Percentiles rank a stretch among this genome's conserved stretches.
Conservation (phyloP, 1,140 invertebrate species). For the Drosophila ficusphila region DNA sequence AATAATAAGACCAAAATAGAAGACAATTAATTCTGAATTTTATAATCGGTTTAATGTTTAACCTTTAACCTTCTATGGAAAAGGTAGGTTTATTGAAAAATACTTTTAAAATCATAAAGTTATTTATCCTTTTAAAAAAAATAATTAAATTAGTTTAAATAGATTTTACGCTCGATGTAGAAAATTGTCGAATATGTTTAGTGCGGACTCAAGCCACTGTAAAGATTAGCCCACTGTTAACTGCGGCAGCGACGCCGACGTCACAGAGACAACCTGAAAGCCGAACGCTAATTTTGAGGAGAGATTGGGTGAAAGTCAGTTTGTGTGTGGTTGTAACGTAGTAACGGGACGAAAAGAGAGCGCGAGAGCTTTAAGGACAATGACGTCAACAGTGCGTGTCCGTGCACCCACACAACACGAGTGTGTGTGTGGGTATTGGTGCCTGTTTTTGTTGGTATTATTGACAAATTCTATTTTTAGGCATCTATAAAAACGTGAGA, state of each 20-base stretch:
- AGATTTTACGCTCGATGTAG: not conserved
- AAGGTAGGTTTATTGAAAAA: too few species aligned
- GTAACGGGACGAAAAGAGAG: constrained; percentile 53
- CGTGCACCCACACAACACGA: constrained; percentile 48
- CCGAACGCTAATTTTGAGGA: not conserved
- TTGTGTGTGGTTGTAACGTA: constrained; percentile 59
- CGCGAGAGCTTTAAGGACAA: constrained; percentile 61
- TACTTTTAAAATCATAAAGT: too few species aligned
- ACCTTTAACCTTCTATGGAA: too few species aligned
- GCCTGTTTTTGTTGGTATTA: constrained; percentile 51
- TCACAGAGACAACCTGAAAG: not conserved
- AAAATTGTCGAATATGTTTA: not conserved
- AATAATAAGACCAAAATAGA: too few species aligned
- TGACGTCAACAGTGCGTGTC: constrained; percentile 77
- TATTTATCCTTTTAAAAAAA: too few species aligned
- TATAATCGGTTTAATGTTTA: too few species aligned
- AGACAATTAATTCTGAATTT: too few species aligned
- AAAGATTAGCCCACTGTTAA: not conserved
- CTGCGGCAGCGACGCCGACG: constrained; percentile 1
- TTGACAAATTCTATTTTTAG: constrained; percentile 80
- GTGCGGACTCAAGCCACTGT: constrained; percentile 8
- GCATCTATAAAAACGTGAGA: constrained; percentile 42
- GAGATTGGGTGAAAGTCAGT: not conserved
- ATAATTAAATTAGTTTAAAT: not conserved
- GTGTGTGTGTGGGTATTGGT: constrained; percentile 8